Conservation (phyloP, 2,113 vertebrate species). For the Ramphastos sulfuratus region DNA sequence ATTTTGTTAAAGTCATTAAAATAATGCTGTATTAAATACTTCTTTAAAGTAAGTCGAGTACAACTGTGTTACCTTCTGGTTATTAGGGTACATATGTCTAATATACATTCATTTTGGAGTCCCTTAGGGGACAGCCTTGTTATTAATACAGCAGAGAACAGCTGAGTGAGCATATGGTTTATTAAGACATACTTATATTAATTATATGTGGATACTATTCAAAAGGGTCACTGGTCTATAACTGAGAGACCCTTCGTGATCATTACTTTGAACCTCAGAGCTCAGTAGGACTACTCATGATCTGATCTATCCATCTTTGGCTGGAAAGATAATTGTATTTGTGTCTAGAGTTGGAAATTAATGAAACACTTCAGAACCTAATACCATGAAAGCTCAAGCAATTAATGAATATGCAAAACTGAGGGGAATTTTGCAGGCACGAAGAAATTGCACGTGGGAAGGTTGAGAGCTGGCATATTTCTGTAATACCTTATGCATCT, state of each 20-base stretch:
- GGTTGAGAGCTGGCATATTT: not conserved
- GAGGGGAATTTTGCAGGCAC: not conserved
- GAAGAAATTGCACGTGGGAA: not conserved
- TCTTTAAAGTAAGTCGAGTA: conserved; percentile 57
- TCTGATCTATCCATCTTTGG: conserved; percentile 18
- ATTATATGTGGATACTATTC: conserved; percentile 66
- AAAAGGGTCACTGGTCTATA: conserved; percentile 62
- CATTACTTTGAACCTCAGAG: conserved; percentile 35
- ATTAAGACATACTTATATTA: conserved; percentile 72
- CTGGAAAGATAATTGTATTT: conserved; percentile 33
- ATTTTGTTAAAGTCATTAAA: conserved; percentile 62
- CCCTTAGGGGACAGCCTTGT: conserved; percentile 60
- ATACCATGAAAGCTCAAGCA: not conserved
- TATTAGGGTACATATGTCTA: conserved; percentile 40
- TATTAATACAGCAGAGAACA: conserved; percentile 73
- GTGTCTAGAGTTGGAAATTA: conserved; percentile 15
- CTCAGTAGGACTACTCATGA: conserved; percentile 31
- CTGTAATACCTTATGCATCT: not conserved
- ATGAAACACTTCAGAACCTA: conserved; percentile 12
- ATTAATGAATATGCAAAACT: not conserved
- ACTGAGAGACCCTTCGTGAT: conserved; percentile 50
- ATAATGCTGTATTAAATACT: conserved; percentile 57
- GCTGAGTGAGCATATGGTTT: conserved; percentile 77
- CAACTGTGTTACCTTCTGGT: conserved; percentile 55
- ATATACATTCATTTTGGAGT: conserved; percentile 66